Conservation (phyloP, 2,113 vertebrate species). For the Tinamus guttatus region DNA sequence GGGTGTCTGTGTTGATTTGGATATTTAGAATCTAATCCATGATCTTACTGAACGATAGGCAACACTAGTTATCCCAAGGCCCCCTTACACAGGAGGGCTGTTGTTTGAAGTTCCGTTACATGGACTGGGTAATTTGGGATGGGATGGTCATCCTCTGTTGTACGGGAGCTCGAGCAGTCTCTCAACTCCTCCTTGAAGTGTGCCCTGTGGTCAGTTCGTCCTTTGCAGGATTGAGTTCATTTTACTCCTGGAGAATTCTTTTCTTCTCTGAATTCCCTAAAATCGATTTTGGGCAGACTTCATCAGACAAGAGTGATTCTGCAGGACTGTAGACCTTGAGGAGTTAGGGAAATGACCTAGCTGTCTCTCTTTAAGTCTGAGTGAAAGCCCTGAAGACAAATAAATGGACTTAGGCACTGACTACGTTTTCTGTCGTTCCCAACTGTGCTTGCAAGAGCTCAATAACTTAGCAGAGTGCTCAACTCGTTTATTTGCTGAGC, state of each 20-base stretch:
- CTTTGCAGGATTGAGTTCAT: not conserved
- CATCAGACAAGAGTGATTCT: not conserved
- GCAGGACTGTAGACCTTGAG: not conserved
- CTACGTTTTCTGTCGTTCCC: not conserved
- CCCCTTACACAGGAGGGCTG: not conserved
- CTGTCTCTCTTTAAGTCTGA: not conserved
- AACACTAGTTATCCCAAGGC: not conserved
- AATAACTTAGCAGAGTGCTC: not conserved
- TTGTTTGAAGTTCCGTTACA: not conserved
- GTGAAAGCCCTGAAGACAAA: not conserved
- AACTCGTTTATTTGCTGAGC: not conserved
- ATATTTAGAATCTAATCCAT: not conserved
- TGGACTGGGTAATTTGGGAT: not conserved
- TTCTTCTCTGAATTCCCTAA: not conserved
- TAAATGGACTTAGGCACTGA: rapidly evolving
- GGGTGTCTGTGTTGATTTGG: not conserved
- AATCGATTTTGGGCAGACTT: not conserved
- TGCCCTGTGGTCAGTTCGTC: not conserved
- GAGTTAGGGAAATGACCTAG: not conserved
- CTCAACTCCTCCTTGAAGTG: not conserved
- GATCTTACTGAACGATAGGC: not conserved
- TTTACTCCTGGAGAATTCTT: not conserved
- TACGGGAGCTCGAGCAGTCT: not conserved
- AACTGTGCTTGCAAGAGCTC: not conserved
- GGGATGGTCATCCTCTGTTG: not conserved